phyloP scores from a whole-genome alignment of 2,113 vertebrate species.

The Hippocampus barbouri region DNA sequence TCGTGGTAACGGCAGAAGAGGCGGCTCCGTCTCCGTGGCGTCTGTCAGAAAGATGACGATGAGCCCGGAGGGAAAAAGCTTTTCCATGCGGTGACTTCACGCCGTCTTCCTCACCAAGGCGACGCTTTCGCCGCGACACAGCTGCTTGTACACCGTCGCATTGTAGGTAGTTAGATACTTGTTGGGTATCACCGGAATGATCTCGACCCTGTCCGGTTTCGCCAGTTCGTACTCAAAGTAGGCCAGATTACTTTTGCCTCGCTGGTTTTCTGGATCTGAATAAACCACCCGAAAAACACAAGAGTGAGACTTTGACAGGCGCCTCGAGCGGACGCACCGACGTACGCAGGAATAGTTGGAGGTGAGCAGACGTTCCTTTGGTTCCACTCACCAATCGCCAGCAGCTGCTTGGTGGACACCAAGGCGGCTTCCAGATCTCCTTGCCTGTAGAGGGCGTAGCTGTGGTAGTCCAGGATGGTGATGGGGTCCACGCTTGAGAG shows the following conservation, averaged over 20 bases:
- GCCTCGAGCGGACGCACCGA: too few relatives aligned
- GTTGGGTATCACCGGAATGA: not conserved
- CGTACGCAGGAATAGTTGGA: conserved; percentile 47
- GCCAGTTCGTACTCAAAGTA: conserved; percentile 92
- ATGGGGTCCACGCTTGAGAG: conserved; percentile 75
- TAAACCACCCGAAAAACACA: too few relatives aligned
- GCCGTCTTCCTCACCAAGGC: not conserved
- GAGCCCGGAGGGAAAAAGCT: not conserved
- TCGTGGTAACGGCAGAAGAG: conserved; percentile 88
- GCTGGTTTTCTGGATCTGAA: conserved; percentile 86
- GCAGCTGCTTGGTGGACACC: conserved; percentile 83
- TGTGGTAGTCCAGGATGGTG: conserved; percentile 79
- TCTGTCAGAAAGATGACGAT: conserved; percentile 66
- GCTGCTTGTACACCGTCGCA: conserved; percentile 83
- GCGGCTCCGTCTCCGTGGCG: conserved; percentile 81
- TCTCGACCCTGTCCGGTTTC: conserved; percentile 75
- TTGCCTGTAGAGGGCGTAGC: conserved; percentile 76
- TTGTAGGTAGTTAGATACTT: conserved; percentile 69
- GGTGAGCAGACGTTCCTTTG: conserved; percentile 67
- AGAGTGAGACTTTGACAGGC: conserved; percentile 36
- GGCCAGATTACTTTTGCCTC: conserved; percentile 90
- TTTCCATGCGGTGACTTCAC: not conserved
- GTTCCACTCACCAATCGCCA: conserved; percentile 78
- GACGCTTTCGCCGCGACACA: conserved; percentile 88
- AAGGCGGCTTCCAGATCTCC: conserved; percentile 68